Evolutionary conservation across 2,113 vertebrate species (phyloP).

Genomic region (Calypte anna): DNA sequence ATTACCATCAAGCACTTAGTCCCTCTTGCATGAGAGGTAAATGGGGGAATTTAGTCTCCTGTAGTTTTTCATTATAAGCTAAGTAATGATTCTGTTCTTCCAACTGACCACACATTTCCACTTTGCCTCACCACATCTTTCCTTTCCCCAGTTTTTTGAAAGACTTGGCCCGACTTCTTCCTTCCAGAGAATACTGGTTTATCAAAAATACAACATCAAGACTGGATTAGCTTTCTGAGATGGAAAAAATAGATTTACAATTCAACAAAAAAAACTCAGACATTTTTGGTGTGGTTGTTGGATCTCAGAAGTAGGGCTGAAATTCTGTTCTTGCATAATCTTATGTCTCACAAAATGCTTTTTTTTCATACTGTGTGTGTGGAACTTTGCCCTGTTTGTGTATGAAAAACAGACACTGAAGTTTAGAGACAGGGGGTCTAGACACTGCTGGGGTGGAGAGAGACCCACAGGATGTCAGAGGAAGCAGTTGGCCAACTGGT

Average conservation of each 20-base stretch:
- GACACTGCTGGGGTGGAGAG: background rate
- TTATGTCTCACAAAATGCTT: background rate
- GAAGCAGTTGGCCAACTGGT: background rate
- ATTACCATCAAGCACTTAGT: background rate
- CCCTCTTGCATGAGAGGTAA: slow-evolving; percentile 5
- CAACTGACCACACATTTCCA: background rate
- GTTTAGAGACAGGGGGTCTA: background rate
- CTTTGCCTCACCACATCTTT: background rate
- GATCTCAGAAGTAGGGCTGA: background rate
- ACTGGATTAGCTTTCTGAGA: background rate
- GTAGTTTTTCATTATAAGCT: background rate
- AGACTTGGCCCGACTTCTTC: background rate
- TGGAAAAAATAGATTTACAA: background rate
- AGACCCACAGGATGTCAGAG: background rate
- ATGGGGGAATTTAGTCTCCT: background rate
- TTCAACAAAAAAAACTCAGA: fast-evolving
- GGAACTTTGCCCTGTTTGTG: background rate
- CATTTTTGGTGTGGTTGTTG: background rate
- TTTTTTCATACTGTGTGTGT: background rate
- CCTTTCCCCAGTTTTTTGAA: background rate
- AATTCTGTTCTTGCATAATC: background rate
- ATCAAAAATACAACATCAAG: background rate
- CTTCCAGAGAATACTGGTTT: background rate
- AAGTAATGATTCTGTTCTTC: background rate
- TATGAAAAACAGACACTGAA: background rate